Conservation (phyloP, 2,888 invertebrate genomes). For the Pristionchus entomophagus region DNA sequence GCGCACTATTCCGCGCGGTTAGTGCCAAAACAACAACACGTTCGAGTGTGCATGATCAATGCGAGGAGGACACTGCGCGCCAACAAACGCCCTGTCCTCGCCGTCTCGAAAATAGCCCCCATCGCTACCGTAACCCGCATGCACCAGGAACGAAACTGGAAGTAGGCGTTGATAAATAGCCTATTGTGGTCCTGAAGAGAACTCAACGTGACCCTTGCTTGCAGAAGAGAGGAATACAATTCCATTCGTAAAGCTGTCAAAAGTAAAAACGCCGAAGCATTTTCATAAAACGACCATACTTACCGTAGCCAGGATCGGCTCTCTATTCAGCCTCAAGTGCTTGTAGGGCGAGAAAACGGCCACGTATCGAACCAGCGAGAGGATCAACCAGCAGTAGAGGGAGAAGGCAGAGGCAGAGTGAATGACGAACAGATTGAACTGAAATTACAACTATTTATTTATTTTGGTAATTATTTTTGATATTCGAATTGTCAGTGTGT, state of each 20-base stretch:
- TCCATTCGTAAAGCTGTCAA: too few relatives aligned
- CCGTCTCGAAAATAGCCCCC: too few relatives aligned
- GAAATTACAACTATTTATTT: too few relatives aligned
- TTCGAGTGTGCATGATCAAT: background rate
- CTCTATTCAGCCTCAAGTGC: conserved; percentile 67
- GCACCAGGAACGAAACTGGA: too few relatives aligned
- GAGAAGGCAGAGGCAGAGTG: conserved; percentile 71
- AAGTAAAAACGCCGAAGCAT: background rate
- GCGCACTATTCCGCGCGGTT: background rate
- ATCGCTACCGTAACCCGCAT: too few relatives aligned
- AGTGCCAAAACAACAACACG: background rate
- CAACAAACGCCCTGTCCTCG: too few relatives aligned
- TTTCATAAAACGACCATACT: conserved; percentile 2
- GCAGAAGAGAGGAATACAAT: background rate
- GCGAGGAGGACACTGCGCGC: too few relatives aligned
- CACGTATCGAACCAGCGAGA: conserved; percentile 71
- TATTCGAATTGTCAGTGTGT: too few relatives aligned
- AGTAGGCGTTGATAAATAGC: too few relatives aligned
- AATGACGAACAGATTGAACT: conserved; percentile 71
- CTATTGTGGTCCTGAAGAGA: too few relatives aligned
- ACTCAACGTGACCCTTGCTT: background rate
- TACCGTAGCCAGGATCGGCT: conserved; percentile 70
- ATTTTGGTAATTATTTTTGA: too few relatives aligned
- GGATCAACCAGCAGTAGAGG: conserved; percentile 73
- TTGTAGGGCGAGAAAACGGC: conserved; percentile 72